These are phyloP conservation scores for Tenthredo livida DNA, from an alignment of 2,888 invertebrate genomes.

Conservation along the genomic window DNA sequence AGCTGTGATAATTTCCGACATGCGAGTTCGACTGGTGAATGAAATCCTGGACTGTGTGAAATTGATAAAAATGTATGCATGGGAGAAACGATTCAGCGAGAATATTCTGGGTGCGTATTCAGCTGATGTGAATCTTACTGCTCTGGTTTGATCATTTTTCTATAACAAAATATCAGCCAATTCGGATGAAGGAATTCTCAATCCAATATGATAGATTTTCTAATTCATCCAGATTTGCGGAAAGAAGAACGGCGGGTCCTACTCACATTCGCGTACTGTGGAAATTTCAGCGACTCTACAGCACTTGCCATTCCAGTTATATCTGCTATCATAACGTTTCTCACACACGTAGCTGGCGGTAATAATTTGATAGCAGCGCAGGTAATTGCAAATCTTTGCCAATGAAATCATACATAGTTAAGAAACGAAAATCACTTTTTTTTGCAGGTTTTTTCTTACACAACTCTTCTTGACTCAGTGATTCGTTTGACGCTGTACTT, in stretches of 20 bases:
- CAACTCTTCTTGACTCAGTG: background rate
- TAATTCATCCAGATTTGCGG: conserved; percentile 77
- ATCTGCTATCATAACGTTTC: conserved; percentile 81
- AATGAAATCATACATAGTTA: background rate
- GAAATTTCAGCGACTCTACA: conserved; percentile 81
- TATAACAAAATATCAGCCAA: background rate
- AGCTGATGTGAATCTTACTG: background rate
- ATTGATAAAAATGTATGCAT: conserved; percentile 84
- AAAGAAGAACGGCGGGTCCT: conserved; percentile 79
- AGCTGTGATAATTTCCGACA: conserved; percentile 65
- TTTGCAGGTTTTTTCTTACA: conserved; percentile 29
- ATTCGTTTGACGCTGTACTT: background rate
- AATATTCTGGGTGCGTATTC: conserved; percentile 75
- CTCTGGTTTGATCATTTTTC: background rate
- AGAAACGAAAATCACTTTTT: background rate
- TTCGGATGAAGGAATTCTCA: no score
- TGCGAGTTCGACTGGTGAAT: conserved; percentile 80
- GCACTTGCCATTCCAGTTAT: conserved; percentile 82
- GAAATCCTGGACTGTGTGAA: conserved; percentile 82
- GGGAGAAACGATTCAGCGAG: conserved; percentile 82
- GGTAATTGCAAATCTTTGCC: conserved; percentile 74
- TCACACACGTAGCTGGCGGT: conserved; percentile 80
- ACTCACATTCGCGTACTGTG: conserved; percentile 81
- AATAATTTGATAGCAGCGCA: conserved; percentile 81
- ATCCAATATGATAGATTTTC: background rate